A percentile compares a stretch with the other conserved stretches of the same genome.
Evolutionary conservation across 2,888 invertebrate species (phyloP).

Genomic region (Microchrysa polita): DNA sequence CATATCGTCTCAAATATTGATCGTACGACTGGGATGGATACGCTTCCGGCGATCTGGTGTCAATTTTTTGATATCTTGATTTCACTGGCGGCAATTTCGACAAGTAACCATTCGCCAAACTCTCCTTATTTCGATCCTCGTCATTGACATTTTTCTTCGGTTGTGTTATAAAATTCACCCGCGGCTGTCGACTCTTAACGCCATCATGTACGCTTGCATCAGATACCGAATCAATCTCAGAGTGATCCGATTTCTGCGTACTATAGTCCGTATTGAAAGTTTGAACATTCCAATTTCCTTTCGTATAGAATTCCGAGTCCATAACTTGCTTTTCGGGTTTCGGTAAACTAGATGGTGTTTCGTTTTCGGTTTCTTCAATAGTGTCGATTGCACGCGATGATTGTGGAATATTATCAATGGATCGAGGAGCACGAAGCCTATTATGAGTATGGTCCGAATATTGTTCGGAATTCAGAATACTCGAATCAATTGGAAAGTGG

Average conservation of each 20-base stretch:
- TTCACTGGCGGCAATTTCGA: constrained; percentile 52
- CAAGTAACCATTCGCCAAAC: not conserved
- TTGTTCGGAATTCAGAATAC: not conserved
- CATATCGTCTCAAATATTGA: constrained; percentile 62
- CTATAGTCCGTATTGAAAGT: constrained; percentile 65
- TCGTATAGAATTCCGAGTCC: constrained; percentile 70
- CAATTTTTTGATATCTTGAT: constrained; percentile 49
- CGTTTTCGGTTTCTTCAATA: constrained; percentile 27
- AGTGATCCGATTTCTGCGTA: constrained; percentile 54
- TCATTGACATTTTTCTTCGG: constrained; percentile 62
- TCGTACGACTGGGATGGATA: constrained; percentile 63
- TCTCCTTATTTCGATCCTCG: constrained; percentile 38
- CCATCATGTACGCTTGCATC: constrained; percentile 69
- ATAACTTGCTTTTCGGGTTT: constrained; percentile 57
- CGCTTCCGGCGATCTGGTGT: constrained; percentile 54
- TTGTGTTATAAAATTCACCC: constrained; percentile 75
- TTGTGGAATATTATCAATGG: constrained; percentile 52
- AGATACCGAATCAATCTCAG: constrained; percentile 61
- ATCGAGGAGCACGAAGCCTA: constrained; percentile 47
- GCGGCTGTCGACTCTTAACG: constrained; percentile 70
- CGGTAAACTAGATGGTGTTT: constrained; percentile 49
- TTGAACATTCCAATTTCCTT: constrained; percentile 71
- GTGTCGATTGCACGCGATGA: constrained; percentile 9
- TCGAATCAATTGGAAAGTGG: constrained; percentile 51
- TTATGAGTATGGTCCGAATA: not conserved